Evolutionary conservation across 1,140 invertebrate species (phyloP).

Genomic region (fruit fly (Drosophila melanogaster)): DNA sequence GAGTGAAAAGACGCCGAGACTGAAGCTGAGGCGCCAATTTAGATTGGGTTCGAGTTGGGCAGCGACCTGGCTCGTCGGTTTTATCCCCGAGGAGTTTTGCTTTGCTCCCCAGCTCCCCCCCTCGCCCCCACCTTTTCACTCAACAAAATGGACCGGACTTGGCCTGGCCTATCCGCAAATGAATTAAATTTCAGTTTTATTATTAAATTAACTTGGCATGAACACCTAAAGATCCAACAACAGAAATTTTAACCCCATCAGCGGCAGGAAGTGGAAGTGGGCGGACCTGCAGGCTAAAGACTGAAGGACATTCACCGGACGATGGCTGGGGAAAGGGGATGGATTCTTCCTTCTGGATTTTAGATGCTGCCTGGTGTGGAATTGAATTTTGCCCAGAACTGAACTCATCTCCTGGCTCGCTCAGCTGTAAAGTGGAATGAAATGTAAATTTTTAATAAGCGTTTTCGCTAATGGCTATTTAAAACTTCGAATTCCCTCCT

Average conservation of each 20-base stretch:
- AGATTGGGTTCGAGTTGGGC: conserved; percentile 14
- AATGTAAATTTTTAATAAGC: conserved; percentile 85
- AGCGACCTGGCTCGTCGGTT: conserved; percentile 5
- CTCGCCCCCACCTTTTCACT: not conserved
- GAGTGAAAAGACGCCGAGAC: conserved; percentile 61
- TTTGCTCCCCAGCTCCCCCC: too few species aligned
- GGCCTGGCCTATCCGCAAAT: conserved; percentile 78
- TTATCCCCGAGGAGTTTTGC: conserved; percentile 68
- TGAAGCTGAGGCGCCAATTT: conserved; percentile 13
- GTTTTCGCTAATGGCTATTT: conserved; percentile 85
- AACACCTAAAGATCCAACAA: conserved; percentile 82
- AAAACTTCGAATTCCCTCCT: conserved; percentile 71
- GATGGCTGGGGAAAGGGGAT: conserved; percentile 26
- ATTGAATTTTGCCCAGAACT: conserved; percentile 65
- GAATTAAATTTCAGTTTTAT: conserved; percentile 84
- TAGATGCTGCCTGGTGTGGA: conserved; percentile 30
- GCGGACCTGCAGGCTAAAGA: conserved; percentile 10
- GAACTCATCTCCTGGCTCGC: conserved; percentile 58
- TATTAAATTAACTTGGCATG: conserved; percentile 84
- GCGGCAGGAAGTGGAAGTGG: conserved; percentile 11
- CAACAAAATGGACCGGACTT: conserved; percentile 23
- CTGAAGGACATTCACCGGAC: conserved; percentile 17
- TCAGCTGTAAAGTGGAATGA: conserved; percentile 83
- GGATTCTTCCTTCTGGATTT: conserved; percentile 26
- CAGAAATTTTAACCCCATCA: conserved; percentile 69